Percentiles rank a stretch among this genome's conserved stretches.
Evolutionary conservation across 2,888 invertebrate genomes (phyloP).

Genomic region (Brachypalpus laphriformis): DNA sequence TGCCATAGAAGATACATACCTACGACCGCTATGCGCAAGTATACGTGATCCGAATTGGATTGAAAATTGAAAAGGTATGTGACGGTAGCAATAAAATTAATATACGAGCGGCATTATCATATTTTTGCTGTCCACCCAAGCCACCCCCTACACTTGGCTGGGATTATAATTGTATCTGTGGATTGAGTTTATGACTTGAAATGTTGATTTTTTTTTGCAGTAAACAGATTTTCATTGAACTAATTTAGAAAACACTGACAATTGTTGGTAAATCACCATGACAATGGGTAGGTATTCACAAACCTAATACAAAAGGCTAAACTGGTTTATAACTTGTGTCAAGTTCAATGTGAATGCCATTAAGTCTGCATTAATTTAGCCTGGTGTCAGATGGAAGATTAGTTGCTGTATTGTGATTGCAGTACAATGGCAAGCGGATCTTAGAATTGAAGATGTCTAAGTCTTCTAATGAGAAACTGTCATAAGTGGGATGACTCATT

Average conservation of each 20-base stretch:
- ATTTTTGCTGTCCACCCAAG: not conserved
- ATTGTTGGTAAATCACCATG: slow-evolving; percentile 10
- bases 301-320: not conserved
- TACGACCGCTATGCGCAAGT: slow-evolving; percentile 27
- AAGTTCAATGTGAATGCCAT: slow-evolving; percentile 44
- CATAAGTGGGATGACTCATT: not conserved
- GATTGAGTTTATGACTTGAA: slow-evolving; percentile 2
- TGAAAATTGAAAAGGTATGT: slow-evolving; percentile 22
- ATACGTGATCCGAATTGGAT: slow-evolving; percentile 40
- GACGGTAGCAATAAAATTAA: slow-evolving; percentile 28
- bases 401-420: no score
- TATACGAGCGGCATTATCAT: not conserved
- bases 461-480: not conserved
- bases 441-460: not conserved
- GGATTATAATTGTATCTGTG: no score
- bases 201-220: not conserved
- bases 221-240: slow-evolving; percentile 5
- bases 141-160: not conserved
- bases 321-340: slow-evolving; percentile 24
- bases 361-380: not conserved
- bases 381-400: not conserved
- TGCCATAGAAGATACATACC: slow-evolving; percentile 1
- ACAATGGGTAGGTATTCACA: not conserved
- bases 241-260: not conserved
- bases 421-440: not conserved